Base-by-base conservation (phyloP, 2,797 vertebrate genomes). In the Ptychobarbus kaznakovi region DNA sequence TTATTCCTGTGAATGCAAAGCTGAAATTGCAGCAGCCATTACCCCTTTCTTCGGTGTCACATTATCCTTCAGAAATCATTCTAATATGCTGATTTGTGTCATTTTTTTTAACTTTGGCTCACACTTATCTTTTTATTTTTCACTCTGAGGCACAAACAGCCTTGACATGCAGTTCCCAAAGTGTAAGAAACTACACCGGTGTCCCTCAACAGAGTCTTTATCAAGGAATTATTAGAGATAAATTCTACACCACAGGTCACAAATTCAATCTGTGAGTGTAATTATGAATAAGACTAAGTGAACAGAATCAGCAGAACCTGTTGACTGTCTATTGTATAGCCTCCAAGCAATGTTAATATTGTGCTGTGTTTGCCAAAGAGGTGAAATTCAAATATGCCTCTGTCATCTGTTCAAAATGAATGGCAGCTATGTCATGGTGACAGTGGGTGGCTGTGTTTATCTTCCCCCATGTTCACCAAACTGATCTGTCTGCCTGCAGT, bases 401-500 rank as follows among this genome's bases (percentile, higher is more conserved):
- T 25, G 42, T 85, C 66, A 65, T 80, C 68, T 85, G 77, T 85
- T 74, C 10, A 63, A 53, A 38, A 40, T 63, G 12, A 80, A 85
- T 49, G 58, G 40, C 58, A 80, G 77, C 68, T 38, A 72, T 80
- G 77, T 65, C 53, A 51, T 22, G 3, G 56, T 25, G 83, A 85
- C 44, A 78, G 80, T 49, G 65, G 35, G 35, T 51, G 25, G 70
- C 38, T 73, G 22, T 44, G 65, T 22, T 22, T 70, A 20, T 77
- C 22, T 56, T 16, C 69, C 69, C 28, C 28, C 40, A 10, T 28
- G 83, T 20, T 53, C 38, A 76, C 32, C 28, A 51, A 28, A 82
- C 25, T 65, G 74, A 80, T 83, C 74, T 63, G 78, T 32, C 20
- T 32, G 66, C 28, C 66, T 22, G 44, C 46, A 85, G 85, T 90